These are phyloP conservation scores for Strix aluco DNA, from an alignment of 2,113 vertebrate genomes.

Conservation along the genomic window DNA sequence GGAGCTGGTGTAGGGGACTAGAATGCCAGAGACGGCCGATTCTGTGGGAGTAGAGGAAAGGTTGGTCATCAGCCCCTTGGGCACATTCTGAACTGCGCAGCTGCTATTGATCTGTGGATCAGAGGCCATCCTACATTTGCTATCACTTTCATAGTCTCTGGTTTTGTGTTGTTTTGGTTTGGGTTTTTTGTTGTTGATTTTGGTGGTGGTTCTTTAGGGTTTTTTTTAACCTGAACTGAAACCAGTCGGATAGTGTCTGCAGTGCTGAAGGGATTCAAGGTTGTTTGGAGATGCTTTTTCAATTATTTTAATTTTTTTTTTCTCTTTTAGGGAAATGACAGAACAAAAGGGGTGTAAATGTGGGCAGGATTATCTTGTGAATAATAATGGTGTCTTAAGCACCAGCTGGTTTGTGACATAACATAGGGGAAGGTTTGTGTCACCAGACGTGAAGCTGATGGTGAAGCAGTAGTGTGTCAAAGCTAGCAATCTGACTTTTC, in stretches of 20 bases:
- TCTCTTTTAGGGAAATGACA: background rate
- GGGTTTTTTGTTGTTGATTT: too few relatives aligned
- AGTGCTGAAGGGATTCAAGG: background rate
- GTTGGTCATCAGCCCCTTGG: background rate
- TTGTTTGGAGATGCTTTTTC: background rate
- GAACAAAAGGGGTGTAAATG: rapidly evolving
- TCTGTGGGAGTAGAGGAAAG: background rate
- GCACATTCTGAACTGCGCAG: background rate
- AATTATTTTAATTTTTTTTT: background rate
- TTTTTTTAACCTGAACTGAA: background rate
- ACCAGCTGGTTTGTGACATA: rapidly evolving
- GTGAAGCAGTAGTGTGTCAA: background rate
- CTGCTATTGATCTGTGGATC: background rate
- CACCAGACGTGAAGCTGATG: background rate
- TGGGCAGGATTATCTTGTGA: background rate
- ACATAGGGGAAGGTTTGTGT: background rate
- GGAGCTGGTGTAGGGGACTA: background rate
- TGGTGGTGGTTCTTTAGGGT: too few relatives aligned
- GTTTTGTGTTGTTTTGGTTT: rapidly evolving
- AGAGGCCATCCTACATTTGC: background rate
- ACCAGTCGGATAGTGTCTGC: background rate
- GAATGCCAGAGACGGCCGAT: background rate
- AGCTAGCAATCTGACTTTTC: background rate
- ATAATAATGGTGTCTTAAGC: background rate
- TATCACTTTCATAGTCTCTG: background rate